A percentile compares a stretch with the other conserved stretches of the same genome.
Conservation (phyloP, 2,113 vertebrate species). For the Aptenodytes forsteri region DNA sequence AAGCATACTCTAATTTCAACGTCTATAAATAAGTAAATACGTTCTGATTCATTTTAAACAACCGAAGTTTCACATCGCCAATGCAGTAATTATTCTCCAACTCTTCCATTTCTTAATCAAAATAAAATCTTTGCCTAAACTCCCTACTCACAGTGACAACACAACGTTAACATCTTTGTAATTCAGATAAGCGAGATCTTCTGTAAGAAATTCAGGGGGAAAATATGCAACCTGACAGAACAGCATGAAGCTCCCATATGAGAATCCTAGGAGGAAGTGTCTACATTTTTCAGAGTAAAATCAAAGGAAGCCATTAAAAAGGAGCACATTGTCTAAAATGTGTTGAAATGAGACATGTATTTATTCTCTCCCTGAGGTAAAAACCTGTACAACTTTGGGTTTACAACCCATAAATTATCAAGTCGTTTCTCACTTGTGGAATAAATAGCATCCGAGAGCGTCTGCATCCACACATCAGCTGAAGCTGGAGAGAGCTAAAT, state of each 20-base stretch:
- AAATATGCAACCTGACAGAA: constrained; percentile 50
- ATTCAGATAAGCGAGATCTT: constrained; percentile 23
- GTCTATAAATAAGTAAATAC: constrained; percentile 14
- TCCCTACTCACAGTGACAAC: constrained; percentile 30
- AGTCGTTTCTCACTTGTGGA: constrained; percentile 74
- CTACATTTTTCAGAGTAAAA: constrained; percentile 47
- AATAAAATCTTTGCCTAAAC: constrained; percentile 21
- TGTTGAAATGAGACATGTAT: constrained; percentile 54
- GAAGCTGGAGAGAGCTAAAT: constrained; percentile 73
- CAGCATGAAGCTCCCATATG: neutral
- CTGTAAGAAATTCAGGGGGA: constrained; percentile 47
- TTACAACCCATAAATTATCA: constrained; percentile 82
- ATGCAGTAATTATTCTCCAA: neutral
- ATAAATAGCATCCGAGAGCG: constrained; percentile 68
- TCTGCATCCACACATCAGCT: constrained; percentile 71
- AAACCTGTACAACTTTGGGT: constrained; percentile 71
- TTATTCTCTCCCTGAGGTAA: constrained; percentile 70
- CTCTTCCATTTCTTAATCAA: constrained; percentile 3
- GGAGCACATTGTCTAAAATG: constrained; percentile 63
- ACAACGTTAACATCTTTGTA: neutral
- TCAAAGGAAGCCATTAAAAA: constrained; percentile 57
- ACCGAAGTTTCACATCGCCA: neutral
- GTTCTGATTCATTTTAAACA: neutral
- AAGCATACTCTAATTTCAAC: neutral
- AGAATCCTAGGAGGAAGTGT: constrained; percentile 10